Conservation (phyloP, 2,113 vertebrate species). For the Equus quagga region DNA sequence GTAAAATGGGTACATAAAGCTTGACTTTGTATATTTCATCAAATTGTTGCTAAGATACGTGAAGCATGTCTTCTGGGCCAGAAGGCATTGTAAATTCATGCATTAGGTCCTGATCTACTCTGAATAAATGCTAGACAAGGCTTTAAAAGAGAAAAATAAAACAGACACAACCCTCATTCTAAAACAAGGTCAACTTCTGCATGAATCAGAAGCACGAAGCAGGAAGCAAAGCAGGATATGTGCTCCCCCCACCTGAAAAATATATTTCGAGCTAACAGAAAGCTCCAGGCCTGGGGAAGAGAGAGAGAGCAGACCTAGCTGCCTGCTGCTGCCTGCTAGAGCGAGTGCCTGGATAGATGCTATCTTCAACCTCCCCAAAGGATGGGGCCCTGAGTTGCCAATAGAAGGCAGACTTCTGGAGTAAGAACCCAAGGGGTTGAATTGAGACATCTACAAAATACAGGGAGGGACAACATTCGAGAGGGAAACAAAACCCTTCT, state of each 20-base stretch:
- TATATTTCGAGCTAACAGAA: not conserved
- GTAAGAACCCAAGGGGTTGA: not conserved
- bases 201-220: not conserved
- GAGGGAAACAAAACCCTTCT: not conserved
- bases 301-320: not conserved
- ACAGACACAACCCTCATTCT: not conserved
- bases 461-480: not conserved
- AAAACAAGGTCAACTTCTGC: constrained; percentile 13
- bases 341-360: not conserved
- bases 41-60: not conserved
- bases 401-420: not conserved
- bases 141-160: constrained; percentile 20
- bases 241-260: not conserved
- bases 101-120: not conserved
- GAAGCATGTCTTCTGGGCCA: not conserved
- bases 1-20: not conserved
- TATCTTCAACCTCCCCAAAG: not conserved
- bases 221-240: not conserved
- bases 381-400: not conserved
- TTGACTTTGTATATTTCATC: not conserved
- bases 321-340: not conserved
- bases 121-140: not conserved
- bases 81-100: not conserved
- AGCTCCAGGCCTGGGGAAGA: not conserved
- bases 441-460: not conserved